Evolutionary conservation across 2,113 vertebrate genomes (phyloP).

Genomic region (Antechinus flavipes): DNA sequence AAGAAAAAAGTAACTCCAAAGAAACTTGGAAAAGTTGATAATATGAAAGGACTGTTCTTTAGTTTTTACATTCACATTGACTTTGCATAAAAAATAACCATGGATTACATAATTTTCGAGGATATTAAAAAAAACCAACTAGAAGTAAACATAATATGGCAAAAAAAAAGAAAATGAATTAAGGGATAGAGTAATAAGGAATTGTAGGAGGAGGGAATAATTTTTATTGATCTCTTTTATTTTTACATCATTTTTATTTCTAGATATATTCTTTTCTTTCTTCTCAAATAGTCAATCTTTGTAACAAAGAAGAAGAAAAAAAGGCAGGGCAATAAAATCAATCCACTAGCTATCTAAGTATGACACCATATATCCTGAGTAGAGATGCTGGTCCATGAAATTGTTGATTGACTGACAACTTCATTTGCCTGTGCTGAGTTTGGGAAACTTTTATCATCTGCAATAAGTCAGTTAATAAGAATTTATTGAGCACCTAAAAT

Average conservation of each 20-base stretch:
- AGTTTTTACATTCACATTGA: neutral
- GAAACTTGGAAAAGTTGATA: neutral
- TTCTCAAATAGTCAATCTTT: neutral
- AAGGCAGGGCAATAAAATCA: neutral
- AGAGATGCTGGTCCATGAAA: neutral
- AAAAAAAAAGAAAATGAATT: neutral
- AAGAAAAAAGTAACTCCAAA: conserved; percentile 17
- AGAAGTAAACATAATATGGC: neutral
- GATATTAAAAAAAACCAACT: neutral
- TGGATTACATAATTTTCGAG: neutral
- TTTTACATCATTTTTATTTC: neutral
- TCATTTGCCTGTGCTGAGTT: neutral
- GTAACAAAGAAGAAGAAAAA: neutral
- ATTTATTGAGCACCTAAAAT: neutral
- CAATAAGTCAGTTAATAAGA: neutral
- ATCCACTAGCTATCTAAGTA: neutral
- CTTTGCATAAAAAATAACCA: neutral
- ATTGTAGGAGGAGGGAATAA: neutral
- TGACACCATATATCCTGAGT: neutral
- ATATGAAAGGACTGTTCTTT: neutral
- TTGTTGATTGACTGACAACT: neutral
- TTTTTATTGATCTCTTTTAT: neutral
- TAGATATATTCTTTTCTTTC: neutral
- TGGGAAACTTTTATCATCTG: neutral
- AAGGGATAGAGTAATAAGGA: neutral